Conservation (phyloP, 2,797 vertebrate species). For the Sebastes itinus region DNA sequence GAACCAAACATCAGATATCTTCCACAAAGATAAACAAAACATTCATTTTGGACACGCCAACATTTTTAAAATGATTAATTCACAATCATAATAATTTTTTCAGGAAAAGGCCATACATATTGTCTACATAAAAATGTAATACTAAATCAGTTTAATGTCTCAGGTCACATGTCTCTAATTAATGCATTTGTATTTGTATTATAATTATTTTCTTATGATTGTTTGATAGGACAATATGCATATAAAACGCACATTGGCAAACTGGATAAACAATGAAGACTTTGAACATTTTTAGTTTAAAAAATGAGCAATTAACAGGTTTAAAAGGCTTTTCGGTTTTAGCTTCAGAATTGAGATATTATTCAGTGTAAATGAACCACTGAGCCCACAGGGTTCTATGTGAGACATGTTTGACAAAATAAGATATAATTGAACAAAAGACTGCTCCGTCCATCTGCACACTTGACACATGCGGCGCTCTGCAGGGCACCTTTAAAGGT, state of each 20-base stretch:
- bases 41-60: too few relatives aligned
- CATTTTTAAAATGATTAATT: too few relatives aligned
- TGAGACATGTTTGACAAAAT: slow-evolving; percentile 7
- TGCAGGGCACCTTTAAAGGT: slow-evolving; percentile 11
- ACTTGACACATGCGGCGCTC: neutral
- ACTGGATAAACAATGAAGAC: neutral
- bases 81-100: too few relatives aligned
- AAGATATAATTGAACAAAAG: neutral
- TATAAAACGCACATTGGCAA: neutral
- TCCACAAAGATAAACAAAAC: too few relatives aligned
- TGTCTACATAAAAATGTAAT: neutral
- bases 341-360: neutral
- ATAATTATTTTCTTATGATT: neutral
- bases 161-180: neutral
- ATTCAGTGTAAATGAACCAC: neutral
- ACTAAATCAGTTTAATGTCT: neutral
- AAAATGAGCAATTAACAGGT: neutral
- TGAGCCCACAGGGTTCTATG: neutral
- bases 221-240: neutral
- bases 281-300: neutral
- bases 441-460: neutral
- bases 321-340: neutral
- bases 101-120: too few relatives aligned
- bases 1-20: too few relatives aligned
- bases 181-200: neutral